Evolutionary conservation across 2,113 vertebrate genomes (phyloP).

Genomic region (Parus major): DNA sequence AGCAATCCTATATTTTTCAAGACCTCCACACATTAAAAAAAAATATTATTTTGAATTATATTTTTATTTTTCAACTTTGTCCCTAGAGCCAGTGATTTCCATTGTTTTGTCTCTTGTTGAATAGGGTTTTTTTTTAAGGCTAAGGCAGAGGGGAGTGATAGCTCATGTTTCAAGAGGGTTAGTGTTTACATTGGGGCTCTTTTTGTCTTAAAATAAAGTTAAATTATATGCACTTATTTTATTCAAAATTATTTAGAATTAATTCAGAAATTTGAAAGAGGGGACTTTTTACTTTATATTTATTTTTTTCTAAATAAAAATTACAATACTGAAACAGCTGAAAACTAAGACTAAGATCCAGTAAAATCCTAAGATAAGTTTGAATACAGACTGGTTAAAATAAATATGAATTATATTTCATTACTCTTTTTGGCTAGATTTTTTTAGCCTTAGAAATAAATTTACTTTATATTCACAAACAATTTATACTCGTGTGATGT

Average conservation of each 20-base stretch:
- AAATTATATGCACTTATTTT: not conserved
- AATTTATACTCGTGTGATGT: not conserved
- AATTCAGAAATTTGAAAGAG: not conserved
- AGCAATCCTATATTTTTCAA: not conserved
- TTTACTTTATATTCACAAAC: slow-evolving; percentile 6
- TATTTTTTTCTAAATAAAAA: not conserved
- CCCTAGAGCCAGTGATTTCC: not conserved
- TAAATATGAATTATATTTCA: not conserved
- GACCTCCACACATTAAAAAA: not conserved
- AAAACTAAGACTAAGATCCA: not conserved
- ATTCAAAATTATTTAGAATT: not conserved
- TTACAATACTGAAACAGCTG: not conserved
- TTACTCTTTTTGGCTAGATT: not conserved
- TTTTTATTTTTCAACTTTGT: not conserved
- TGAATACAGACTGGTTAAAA: not conserved
- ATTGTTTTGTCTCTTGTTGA: not conserved
- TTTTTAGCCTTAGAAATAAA: not conserved
- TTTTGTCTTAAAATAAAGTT: not conserved
- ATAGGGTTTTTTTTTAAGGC: rapidly evolving
- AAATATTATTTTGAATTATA: not conserved
- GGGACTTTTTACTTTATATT: not conserved
- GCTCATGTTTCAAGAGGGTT: not conserved
- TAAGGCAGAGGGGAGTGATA: not conserved
- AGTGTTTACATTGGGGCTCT: not conserved
- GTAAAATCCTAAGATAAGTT: not conserved